Conservation (phyloP, 2,113 vertebrate genomes). For the Ochotona curzoniae region DNA sequence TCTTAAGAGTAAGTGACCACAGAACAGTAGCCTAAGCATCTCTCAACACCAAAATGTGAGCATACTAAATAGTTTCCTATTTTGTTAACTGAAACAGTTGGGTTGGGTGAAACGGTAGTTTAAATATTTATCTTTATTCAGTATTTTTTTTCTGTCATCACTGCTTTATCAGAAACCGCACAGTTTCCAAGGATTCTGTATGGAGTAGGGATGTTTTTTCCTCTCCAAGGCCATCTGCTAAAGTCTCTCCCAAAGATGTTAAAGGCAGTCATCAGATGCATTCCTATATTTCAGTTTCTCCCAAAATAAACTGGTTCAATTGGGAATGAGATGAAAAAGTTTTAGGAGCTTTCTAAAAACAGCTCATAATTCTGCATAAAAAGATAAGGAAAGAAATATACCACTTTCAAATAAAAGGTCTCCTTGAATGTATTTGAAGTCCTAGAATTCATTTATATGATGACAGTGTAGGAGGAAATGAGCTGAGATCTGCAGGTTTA, state of each 20-base stretch:
- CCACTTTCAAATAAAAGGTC: constrained; percentile 26
- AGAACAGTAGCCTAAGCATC: constrained; percentile 29
- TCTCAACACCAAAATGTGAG: constrained; percentile 25
- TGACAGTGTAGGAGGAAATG: not conserved
- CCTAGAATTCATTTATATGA: not conserved
- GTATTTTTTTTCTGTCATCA: not conserved
- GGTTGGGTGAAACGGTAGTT: not conserved
- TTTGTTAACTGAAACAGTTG: constrained; percentile 42
- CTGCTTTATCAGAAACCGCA: not conserved
- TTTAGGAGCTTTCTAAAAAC: constrained; percentile 58
- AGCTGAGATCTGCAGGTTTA: not conserved
- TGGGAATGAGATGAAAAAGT: not conserved
- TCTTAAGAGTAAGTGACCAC: constrained; percentile 53
- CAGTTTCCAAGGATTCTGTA: not conserved
- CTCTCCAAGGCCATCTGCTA: not conserved
- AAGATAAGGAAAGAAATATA: constrained; percentile 1
- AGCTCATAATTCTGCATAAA: not conserved
- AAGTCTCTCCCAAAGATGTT: not conserved
- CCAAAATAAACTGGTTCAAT: not conserved
- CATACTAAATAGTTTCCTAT: constrained; percentile 38
- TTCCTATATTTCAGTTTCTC: not conserved
- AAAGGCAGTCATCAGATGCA: not conserved
- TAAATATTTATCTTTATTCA: constrained; percentile 16
- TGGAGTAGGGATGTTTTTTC: not conserved
- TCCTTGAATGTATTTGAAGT: not conserved